Percentiles rank a stretch among this genome's conserved stretches.
Evolutionary conservation across 35 echinoderm and acorn worm species (phyloP).

Genomic region (Ophioderma brevispina): DNA sequence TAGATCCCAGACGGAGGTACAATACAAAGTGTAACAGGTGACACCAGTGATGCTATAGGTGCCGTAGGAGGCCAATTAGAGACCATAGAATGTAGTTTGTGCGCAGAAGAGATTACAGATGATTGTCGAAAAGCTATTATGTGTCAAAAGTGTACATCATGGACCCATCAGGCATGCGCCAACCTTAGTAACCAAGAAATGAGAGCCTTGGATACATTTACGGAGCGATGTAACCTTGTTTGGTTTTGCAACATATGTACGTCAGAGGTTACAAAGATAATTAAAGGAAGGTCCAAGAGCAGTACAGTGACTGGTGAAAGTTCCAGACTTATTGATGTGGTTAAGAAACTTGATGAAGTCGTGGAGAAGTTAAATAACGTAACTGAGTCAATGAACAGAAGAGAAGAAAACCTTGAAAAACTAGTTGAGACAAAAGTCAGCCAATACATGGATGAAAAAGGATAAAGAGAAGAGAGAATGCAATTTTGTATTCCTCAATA

Average conservation of each 20-base stretch:
- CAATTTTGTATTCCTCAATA: neutral
- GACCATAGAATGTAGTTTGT: neutral
- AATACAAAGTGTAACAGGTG: neutral
- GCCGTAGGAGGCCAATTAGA: neutral
- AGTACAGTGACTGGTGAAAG: neutral
- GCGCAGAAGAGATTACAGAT: neutral
- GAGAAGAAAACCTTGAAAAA: neutral
- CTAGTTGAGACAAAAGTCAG: neutral
- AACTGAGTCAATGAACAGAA: neutral
- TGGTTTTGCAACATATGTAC: neutral
- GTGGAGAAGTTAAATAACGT: neutral
- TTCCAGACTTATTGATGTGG: no score
- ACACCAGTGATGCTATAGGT: neutral
- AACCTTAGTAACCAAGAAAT: neutral
- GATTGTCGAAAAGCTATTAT: neutral
- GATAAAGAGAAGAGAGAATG: constrained; percentile 11
- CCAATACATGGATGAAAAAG: constrained; percentile 6
- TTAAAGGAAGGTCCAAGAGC: neutral
- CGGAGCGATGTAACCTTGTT: neutral
- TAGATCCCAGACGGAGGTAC: neutral
- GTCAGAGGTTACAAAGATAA: neutral
- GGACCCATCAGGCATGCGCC: neutral
- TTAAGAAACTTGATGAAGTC: no score
- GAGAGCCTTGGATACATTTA: neutral
- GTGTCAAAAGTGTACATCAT: neutral